Evolutionary conservation across 2,888 invertebrate genomes (phyloP), one percentile per base, ranked within the genome.

Genomic region (Cremastinae sp.): DNA sequence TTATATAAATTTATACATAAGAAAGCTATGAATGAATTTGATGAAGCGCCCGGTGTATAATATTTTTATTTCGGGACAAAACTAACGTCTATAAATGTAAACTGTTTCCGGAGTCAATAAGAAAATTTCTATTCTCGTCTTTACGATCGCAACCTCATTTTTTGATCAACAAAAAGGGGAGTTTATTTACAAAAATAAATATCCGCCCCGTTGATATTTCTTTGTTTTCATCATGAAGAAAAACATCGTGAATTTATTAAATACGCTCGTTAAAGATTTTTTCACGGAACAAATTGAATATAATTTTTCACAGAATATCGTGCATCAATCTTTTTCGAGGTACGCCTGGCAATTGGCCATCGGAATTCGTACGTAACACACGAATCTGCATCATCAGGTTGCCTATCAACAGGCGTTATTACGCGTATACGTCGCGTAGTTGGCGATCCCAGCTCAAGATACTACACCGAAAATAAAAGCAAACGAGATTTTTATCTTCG

Each of bases 31-130:
- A 61, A 72, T 28, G 36, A 56, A 75, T 65, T 64, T 45, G 20
- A 69, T 64, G 58, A 69, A 62, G 8, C 38, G 64, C 49, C n/a
- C n/a, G 43, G 53, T 14, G 9, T n/a, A 18, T 36, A 51, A 45
- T 10, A 18, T 14, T 62, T 47, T 36, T 51, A 66, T 75, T 75
- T 75, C 61, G 20, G 71, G 64, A 47, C 75, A 43, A 12, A 28
- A 61, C 36, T n/a, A 10, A 54, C 18, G 12, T 38, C 16, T 20
- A 38, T 28, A 14, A 72, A 66, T 36, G 20, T 61, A 71, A 65
- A 71, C 66, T 66, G 66, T 38, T 75, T 75, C 71, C 71, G 71
- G 59, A 38, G 47, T 61, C 38, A 65, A 64, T 53, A 47, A n/a
- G 61, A 53, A n/a, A 45, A 56, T 65, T 58, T 56, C 22, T 47